Conservation (phyloP, 2,797 vertebrate genomes). For the Chiloscyllium punctatum region DNA sequence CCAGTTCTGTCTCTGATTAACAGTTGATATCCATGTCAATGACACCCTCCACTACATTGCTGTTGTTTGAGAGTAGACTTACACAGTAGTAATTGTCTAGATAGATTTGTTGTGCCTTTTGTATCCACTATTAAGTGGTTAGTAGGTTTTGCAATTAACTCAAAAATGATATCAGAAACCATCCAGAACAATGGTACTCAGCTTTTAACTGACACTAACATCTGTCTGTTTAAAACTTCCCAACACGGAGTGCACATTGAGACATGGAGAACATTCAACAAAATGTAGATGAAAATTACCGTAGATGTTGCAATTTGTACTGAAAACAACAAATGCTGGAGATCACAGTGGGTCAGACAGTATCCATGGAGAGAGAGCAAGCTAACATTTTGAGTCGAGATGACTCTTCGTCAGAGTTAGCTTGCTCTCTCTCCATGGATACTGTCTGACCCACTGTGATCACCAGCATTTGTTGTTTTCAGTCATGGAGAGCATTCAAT, state of each 20-base stretch:
- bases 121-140: not conserved
- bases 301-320: too few relatives aligned
- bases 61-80: not conserved
- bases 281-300: too few relatives aligned
- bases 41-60: not conserved
- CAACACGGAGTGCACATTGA: not conserved
- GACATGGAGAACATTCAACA: not conserved
- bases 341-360: too few relatives aligned
- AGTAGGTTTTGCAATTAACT: not conserved
- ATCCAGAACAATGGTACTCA: not conserved
- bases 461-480: too few relatives aligned
- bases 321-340: too few relatives aligned
- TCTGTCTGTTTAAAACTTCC: not conserved
- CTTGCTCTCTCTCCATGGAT: too few relatives aligned
- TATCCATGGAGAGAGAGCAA: too few relatives aligned
- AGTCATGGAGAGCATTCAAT: not conserved
- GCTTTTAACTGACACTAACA: not conserved
- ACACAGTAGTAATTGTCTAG: too few relatives aligned
- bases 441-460: too few relatives aligned
- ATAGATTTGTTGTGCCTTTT: too few relatives aligned
- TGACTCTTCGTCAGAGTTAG: too few relatives aligned
- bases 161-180: not conserved
- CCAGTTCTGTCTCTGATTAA: not conserved
- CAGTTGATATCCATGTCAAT: not conserved
- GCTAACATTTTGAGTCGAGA: too few relatives aligned